Conservation (phyloP, 2,113 vertebrate genomes). For the Ammodytes marinus region DNA sequence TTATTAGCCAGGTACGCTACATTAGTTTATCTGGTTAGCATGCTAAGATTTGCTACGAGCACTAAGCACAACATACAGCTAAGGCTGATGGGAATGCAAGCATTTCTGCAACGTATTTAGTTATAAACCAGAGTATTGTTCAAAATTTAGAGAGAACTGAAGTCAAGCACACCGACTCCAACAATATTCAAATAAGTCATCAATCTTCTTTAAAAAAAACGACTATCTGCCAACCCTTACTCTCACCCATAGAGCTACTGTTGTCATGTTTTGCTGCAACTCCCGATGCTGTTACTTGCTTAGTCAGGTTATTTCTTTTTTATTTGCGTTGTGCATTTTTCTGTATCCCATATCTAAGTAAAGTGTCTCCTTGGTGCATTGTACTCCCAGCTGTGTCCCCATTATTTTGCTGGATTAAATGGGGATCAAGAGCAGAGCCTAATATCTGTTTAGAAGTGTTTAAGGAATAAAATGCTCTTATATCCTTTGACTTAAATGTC, state of each 20-base stretch:
- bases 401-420: constrained; percentile 52
- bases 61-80: background rate
- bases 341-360: constrained; percentile 46
- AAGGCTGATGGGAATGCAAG: background rate
- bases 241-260: constrained; percentile 21
- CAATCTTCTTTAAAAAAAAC: constrained; percentile 32
- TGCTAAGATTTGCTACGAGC: background rate
- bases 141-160: background rate
- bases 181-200: constrained; percentile 23
- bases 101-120: background rate
- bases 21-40: background rate
- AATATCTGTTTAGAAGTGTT: constrained; percentile 56
- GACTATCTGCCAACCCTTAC: constrained; percentile 13
- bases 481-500: constrained; percentile 27
- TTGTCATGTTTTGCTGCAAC: constrained; percentile 23
- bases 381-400: constrained; percentile 50
- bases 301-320: constrained; percentile 55
- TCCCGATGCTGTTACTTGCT: constrained; percentile 41
- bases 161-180: constrained; percentile 12
- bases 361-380: constrained; percentile 54
- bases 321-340: constrained; percentile 57
- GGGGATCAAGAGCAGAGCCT: constrained; percentile 50
- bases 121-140: background rate
- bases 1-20: background rate
- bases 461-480: constrained; percentile 48